A percentile compares a stretch with the other conserved stretches of the same genome.
These are phyloP conservation scores for Teinopalpus imperialis DNA, from an alignment of 2,888 invertebrate species.

Conservation along the genomic window DNA sequence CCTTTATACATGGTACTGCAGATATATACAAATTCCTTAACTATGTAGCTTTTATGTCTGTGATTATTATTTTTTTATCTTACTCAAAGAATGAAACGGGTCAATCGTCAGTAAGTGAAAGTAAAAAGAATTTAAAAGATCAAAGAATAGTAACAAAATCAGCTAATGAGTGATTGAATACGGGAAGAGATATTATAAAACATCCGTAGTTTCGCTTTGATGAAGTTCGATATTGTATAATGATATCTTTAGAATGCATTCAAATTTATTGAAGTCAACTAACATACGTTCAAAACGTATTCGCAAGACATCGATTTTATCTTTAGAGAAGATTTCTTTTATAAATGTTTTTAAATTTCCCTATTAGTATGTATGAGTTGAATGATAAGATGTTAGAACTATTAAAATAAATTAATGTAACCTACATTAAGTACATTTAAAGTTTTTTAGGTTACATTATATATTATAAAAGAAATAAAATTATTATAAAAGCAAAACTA, in stretches of 20 bases:
- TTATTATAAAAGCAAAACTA: no score
- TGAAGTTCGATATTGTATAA: slow-evolving; percentile 50
- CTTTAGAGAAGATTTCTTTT: slow-evolving; percentile 23
- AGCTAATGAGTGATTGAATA: slow-evolving; percentile 29
- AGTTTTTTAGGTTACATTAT: no score
- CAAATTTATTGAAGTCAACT: slow-evolving; percentile 46
- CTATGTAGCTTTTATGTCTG: slow-evolving; percentile 13
- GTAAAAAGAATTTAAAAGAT: slow-evolving; percentile 23
- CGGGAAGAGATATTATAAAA: slow-evolving; percentile 38
- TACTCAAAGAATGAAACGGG: slow-evolving; percentile 1
- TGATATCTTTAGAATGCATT: slow-evolving; percentile 49
- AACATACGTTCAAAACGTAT: slow-evolving; percentile 54
- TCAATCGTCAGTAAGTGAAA: slow-evolving; percentile 9
- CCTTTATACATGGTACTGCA: no score
- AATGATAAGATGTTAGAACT: no score
- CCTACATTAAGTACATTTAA: no score
- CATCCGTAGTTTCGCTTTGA: slow-evolving; percentile 29
- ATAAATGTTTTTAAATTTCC: slow-evolving; percentile 5
- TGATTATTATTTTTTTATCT: slow-evolving; percentile 6
- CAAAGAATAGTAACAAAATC: slow-evolving; percentile 33
- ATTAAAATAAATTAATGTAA: no score
- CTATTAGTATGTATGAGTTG: no score
- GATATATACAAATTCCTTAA: not conserved
- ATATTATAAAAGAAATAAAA: no score
- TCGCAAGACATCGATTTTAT: slow-evolving; percentile 39